Evolutionary conservation across 1,140 invertebrate genomes (phyloP), one percentile per base, ranked within the genome.

Genomic region (Thaumatotibia leucotreta): DNA sequence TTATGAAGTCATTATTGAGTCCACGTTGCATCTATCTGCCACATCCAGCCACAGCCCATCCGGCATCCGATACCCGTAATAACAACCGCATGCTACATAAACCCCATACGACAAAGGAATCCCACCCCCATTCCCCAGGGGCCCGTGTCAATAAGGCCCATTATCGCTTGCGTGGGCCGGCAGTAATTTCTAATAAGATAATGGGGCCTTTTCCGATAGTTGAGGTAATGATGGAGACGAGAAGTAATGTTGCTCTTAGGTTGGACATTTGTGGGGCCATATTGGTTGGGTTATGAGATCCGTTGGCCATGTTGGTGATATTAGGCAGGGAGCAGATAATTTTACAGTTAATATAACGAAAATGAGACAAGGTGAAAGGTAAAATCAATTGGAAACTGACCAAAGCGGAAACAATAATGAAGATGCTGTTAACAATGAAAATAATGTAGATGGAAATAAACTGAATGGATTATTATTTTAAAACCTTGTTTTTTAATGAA

Each of bases 131-230:
- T 0, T 8, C 62, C 76, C 67, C 61, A 24, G 6, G 63, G 61
- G 63, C 64, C 4, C 31, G 17, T 39, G 68, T 67, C 65, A 54
- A 75, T 82, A 82, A 65, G 68, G 65, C 31, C 33, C 14, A 71
- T 68, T 74, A 76, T 78, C 58, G 70, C 69, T 65, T 70, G 77
- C 31, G n/a, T 14, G 17, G 0, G n/a, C 27, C 33, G 50, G 39
- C 70, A 68, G 74, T 80, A 76, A 78, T 77, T 82, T 75, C 80
- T 82, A 79, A 79, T 82, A 82, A 82, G 72, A 69, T 76, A 76
- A 79, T 82, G 75, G 73, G 75, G 70, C 65, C 68, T 64, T 70
- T 75, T 74, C 71, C 74, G 74, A 79, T 77, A 73, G 75, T 69
- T 67, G 64, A 70, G 64, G 72, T 76, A 76, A 76, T 80, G 72